These are phyloP conservation scores for Bombus impatiens DNA, from an alignment of 1,140 invertebrate species.

Conservation along the genomic window DNA sequence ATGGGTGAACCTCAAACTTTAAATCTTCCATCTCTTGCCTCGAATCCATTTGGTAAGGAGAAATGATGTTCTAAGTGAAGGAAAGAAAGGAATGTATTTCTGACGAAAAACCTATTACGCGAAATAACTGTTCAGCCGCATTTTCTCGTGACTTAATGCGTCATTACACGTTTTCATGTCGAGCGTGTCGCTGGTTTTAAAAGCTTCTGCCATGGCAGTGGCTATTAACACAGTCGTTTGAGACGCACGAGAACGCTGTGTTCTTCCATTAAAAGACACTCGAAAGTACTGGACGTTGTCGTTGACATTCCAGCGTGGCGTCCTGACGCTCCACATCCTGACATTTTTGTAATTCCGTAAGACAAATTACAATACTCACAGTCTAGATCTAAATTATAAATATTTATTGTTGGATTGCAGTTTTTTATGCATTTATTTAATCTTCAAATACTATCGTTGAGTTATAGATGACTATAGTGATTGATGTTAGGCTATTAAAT, in stretches of 20 bases:
- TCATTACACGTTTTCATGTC: neutral
- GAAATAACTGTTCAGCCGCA: neutral
- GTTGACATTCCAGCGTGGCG: neutral
- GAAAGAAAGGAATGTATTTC: neutral
- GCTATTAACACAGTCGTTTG: neutral
- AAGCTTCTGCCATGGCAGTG: neutral
- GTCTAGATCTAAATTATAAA: too few relatives aligned
- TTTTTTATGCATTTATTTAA: too few relatives aligned
- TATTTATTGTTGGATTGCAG: too few relatives aligned
- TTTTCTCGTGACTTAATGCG: neutral
- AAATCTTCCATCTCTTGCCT: neutral
- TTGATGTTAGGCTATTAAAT: too few relatives aligned
- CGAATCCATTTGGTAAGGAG: neutral
- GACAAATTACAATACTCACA: too few relatives aligned
- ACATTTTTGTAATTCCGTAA: too few relatives aligned
- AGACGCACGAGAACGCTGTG: neutral
- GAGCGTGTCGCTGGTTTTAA: neutral
- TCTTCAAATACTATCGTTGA: too few relatives aligned
- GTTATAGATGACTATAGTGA: too few relatives aligned
- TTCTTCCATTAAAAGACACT: conserved; percentile 7
- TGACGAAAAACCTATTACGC: neutral
- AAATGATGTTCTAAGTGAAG: neutral
- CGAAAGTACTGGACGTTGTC: neutral
- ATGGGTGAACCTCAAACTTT: neutral
- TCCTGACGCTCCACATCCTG: too few relatives aligned